Percentiles rank a stretch among this genome's conserved stretches.
Conservation (phyloP, 2,888 invertebrate species). For the Acleris holmiana region DNA sequence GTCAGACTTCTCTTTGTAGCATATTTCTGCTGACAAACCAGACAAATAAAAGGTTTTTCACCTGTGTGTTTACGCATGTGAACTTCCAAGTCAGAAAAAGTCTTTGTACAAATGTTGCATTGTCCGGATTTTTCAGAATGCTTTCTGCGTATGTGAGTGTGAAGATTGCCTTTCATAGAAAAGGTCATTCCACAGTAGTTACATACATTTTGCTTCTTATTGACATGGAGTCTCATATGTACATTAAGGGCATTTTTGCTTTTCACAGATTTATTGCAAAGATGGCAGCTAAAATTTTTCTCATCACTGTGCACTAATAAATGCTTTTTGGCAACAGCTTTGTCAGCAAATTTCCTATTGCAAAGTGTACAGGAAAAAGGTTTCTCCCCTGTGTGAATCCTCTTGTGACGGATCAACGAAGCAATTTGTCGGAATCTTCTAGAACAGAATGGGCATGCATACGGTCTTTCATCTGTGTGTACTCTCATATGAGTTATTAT, state of each 20-base stretch:
- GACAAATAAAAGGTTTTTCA: slow-evolving; percentile 74
- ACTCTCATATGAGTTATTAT: slow-evolving; percentile 72
- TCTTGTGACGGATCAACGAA: slow-evolving; percentile 70
- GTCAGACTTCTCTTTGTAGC: slow-evolving; percentile 65
- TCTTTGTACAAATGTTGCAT: slow-evolving; percentile 80
- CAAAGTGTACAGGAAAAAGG: slow-evolving; percentile 70
- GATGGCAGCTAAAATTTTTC: slow-evolving; percentile 80
- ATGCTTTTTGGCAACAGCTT: slow-evolving; percentile 65
- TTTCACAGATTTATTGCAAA: slow-evolving; percentile 81
- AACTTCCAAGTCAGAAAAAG: slow-evolving; percentile 80
- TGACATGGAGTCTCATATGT: slow-evolving; percentile 73
- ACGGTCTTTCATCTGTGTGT: slow-evolving; percentile 72
- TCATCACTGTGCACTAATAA: slow-evolving; percentile 74
- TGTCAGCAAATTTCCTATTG: slow-evolving; percentile 66
- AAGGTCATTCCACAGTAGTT: slow-evolving; percentile 77
- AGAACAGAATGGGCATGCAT: slow-evolving; percentile 65
- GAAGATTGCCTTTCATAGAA: slow-evolving; percentile 82
- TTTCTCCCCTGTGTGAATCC: slow-evolving; percentile 74
- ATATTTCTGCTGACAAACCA: slow-evolving; percentile 66
- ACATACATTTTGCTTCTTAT: slow-evolving; percentile 72
- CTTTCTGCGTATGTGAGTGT: slow-evolving; percentile 79
- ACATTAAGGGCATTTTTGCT: slow-evolving; percentile 77
- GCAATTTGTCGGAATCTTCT: slow-evolving; percentile 68
- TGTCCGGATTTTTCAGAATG: slow-evolving; percentile 84
- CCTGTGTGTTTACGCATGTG: slow-evolving; percentile 85